Base-by-base conservation (phyloP, 2,888 invertebrate species). In the Ophion costatus region DNA sequence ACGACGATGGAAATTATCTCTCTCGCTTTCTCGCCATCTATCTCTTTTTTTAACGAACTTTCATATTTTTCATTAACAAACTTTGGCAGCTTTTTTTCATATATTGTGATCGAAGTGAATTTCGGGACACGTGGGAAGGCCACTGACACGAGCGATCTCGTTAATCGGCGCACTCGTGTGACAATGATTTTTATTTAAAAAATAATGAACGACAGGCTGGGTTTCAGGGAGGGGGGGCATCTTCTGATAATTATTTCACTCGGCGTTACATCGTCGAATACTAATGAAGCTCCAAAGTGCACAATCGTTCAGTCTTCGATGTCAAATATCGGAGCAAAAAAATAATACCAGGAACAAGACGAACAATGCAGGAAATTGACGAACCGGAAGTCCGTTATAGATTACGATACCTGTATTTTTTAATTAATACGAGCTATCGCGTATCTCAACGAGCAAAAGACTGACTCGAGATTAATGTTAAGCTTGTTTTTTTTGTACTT, bases 111-210 rank as follows among this genome's bases (percentile, higher is more conserved):
- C 45, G 45, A 45, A 45, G 10, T 11, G 45, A 45, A 45, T 45
- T 45, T 45, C 29, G 29, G 29, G 29, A 29, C 45, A 45, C 45
- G 45, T 14, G 11, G 45, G 82, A 73, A 51, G 57, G 69, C 69
- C 66, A 66, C 66, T 24, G 38, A 33, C 11, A 10, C 38, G n/a
- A 66, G 73, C 57, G 64, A 73, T 22, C 38, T 67, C 42, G 66
- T 45, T 14, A 45, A 45, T 45, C 45, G 14, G 45, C 14, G 45
- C 45, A 45, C 45, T 45, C 45, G 11, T 14, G 45, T 66, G 59
- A 66, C 71, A 29, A 71, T 51, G 71, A 64, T 76, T 71, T 69
- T 83, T 51, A 57, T 79, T 51, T 56, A 56, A 59, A n/a, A 38
- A 59, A 57, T 17, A 74, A 63, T 29, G 20, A 64, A 45, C 45